Percentiles rank a stretch among this genome's conserved stretches.
phyloP scores from a whole-genome alignment of 1,140 invertebrate genomes.

The Nylanderia fulva region DNA sequence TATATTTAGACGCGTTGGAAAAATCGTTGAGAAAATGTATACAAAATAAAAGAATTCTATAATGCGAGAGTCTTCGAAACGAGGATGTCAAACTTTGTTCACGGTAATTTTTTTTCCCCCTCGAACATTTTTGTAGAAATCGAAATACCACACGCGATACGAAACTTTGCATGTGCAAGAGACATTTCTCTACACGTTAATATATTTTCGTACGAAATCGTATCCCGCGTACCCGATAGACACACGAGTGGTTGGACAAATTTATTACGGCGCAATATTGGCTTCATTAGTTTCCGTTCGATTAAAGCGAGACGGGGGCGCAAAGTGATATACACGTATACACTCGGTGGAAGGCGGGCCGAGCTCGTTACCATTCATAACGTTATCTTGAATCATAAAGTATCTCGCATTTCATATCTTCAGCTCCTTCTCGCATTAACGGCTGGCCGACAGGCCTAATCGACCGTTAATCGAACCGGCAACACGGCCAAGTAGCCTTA shows the following conservation, averaged over 20 bases:
- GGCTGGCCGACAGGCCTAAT: conserved; percentile 74
- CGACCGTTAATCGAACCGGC: conserved; percentile 75
- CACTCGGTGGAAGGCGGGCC: conserved; percentile 56
- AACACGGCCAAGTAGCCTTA: conserved; percentile 70
- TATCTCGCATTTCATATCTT: conserved; percentile 77
- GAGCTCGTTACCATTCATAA: conserved; percentile 76
- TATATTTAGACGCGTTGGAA: background rate
- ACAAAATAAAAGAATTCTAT: no score
- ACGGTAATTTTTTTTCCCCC: conserved; percentile 6
- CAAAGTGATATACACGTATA: conserved; percentile 58
- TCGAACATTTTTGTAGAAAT: background rate
- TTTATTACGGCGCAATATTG: conserved; percentile 69
- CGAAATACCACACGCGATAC: conserved; percentile 11
- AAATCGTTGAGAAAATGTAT: background rate
- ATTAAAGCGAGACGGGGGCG: conserved; percentile 67
- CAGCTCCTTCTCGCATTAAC: conserved; percentile 72
- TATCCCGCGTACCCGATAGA: conserved; percentile 44
- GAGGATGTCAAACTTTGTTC: conserved; percentile 19
- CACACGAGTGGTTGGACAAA: conserved; percentile 59
- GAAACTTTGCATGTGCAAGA: conserved; percentile 19
- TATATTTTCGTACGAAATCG: conserved; percentile 33
- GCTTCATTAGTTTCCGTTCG: conserved; percentile 75
- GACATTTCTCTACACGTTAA: conserved; percentile 35
- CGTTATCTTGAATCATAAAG: conserved; percentile 77
- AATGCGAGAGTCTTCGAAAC: background rate